Evolutionary conservation across 2,888 invertebrate genomes (phyloP).

Genomic region (Heliconius ethilla): DNA sequence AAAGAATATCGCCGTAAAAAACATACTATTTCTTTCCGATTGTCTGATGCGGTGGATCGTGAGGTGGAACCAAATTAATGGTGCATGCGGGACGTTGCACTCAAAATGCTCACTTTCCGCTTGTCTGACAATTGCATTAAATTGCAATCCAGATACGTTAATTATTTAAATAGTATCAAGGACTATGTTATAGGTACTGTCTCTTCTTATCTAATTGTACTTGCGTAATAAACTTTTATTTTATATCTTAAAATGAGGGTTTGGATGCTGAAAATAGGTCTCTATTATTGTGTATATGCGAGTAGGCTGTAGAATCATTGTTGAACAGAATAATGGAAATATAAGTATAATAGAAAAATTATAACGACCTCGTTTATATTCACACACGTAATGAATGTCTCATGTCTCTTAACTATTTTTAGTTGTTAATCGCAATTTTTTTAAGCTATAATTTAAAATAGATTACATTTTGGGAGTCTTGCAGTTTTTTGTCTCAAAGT

Average conservation of each 20-base stretch:
- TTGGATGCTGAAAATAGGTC: background rate
- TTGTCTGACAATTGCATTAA: slow-evolving; percentile 40
- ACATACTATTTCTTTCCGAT: slow-evolving; percentile 32
- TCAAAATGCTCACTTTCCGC: slow-evolving; percentile 61
- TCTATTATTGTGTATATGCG: background rate
- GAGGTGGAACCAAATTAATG: slow-evolving; percentile 71
- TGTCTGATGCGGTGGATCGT: slow-evolving; percentile 41
- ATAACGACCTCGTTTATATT: background rate
- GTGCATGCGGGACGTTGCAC: slow-evolving; percentile 74
- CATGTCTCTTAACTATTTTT: background rate
- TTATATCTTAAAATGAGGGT: background rate
- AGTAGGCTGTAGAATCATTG: background rate
- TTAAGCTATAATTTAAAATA: background rate
- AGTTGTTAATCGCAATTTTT: background rate
- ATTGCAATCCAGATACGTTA: slow-evolving; percentile 32
- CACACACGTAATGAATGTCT: background rate
- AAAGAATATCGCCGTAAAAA: slow-evolving; percentile 37
- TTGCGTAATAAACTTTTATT: background rate
- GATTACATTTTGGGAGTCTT: too few relatives aligned
- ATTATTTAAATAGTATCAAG: slow-evolving; percentile 22
- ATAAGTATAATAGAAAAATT: slow-evolving; percentile 2
- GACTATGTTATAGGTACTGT: background rate
- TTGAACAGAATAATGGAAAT: background rate
- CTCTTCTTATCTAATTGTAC: background rate
- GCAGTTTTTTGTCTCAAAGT: background rate